phyloP scores from a whole-genome alignment of 2,888 invertebrate species.

The Antitype chi region DNA sequence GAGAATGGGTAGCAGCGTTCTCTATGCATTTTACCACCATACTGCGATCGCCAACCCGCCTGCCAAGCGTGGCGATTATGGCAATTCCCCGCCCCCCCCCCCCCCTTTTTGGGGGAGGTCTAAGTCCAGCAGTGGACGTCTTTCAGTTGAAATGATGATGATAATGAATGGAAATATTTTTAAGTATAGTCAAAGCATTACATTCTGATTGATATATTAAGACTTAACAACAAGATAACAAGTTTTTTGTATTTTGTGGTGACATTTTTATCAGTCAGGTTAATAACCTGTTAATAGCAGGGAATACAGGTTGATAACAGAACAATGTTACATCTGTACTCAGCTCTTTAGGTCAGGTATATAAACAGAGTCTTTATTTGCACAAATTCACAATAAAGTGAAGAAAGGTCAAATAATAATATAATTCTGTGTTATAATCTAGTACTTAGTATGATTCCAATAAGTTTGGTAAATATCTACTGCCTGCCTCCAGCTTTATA shows the following conservation, averaged over 20 bases:
- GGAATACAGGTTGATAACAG: slow-evolving; percentile 53
- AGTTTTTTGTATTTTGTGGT: slow-evolving; percentile 25
- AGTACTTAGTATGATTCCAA: too few relatives aligned
- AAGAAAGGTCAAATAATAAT: not conserved
- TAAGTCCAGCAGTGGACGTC: too few relatives aligned
- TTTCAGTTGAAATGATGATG: too few relatives aligned
- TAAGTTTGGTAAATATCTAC: not conserved
- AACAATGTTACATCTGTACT: slow-evolving; percentile 32
- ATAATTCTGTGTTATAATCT: not conserved
- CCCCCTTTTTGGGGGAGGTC: too few relatives aligned
- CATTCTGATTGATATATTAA: slow-evolving; percentile 35
- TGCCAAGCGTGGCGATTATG: too few relatives aligned
- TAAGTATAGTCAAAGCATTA: slow-evolving; percentile 16
- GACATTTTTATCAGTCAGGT: slow-evolving; percentile 62
- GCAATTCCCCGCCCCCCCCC: too few relatives aligned
- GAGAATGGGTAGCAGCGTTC: too few relatives aligned
- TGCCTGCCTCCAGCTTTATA: not conserved
- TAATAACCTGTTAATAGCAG: slow-evolving; percentile 55
- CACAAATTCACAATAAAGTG: not conserved
- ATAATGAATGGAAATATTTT: not conserved
- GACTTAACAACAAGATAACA: slow-evolving; percentile 44
- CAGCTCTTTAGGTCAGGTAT: slow-evolving; percentile 10
- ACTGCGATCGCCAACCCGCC: too few relatives aligned
- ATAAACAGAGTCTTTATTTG: not conserved
- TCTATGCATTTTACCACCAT: too few relatives aligned